These are phyloP conservation scores for Stictonetta naevosa DNA, from an alignment of 2,113 vertebrate genomes.

Conservation along the genomic window DNA sequence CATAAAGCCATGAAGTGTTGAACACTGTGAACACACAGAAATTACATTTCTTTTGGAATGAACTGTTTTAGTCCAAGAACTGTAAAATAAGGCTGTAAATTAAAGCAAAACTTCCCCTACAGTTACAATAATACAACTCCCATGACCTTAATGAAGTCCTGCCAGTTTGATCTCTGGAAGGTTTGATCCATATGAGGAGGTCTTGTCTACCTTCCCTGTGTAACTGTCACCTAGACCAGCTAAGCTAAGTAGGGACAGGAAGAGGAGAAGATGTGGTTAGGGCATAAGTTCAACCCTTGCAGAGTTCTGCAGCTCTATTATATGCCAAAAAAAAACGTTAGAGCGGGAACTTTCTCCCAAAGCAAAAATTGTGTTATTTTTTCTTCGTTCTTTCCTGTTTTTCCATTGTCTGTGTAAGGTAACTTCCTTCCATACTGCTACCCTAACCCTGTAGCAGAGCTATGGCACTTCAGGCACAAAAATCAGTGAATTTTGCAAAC, in stretches of 20 bases:
- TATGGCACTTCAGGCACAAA: background rate
- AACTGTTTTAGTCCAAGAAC: background rate
- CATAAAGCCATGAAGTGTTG: background rate
- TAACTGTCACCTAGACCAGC: background rate
- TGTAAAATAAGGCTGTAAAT: background rate
- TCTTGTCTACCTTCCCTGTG: background rate
- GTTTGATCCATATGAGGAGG: background rate
- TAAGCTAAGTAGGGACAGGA: background rate
- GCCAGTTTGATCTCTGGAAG: background rate
- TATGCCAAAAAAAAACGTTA: background rate
- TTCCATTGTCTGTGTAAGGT: background rate
- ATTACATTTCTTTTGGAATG: background rate
- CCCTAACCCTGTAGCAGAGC: background rate
- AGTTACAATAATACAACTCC: background rate
- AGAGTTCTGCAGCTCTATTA: background rate
- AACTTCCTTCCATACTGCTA: background rate
- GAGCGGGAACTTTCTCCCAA: background rate
- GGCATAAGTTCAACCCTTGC: background rate
- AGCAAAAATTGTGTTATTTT: background rate
- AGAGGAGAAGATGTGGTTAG: background rate
- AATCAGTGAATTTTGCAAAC: background rate
- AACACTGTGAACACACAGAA: background rate
- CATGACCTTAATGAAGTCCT: background rate
- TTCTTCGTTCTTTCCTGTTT: background rate
- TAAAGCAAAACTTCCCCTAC: background rate